A percentile compares a stretch with the other conserved stretches of the same genome.
Evolutionary conservation across 1,140 invertebrate genomes (phyloP).

Genomic region (Philaenus spumarius): DNA sequence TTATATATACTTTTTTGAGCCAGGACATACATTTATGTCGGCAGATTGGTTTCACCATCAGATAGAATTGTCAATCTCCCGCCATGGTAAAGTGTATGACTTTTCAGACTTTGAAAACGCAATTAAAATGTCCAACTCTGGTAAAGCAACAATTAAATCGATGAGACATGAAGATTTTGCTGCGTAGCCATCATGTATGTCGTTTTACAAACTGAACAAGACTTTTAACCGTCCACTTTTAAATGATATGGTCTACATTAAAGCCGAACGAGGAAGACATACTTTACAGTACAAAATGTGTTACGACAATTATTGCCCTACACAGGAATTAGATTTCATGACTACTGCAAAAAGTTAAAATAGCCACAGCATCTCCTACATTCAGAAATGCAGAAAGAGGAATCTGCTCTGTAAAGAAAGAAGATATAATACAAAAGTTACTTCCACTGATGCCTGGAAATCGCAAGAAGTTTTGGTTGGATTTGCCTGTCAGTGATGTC

Average conservation of each 20-base stretch:
- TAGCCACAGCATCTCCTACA: neutral
- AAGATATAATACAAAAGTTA: neutral
- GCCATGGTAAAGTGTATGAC: too few species aligned
- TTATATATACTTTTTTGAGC: constrained; percentile 30
- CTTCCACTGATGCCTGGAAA: neutral
- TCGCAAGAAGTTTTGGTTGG: neutral
- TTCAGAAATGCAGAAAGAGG: neutral
- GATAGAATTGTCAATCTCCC: constrained; percentile 28
- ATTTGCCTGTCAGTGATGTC: neutral
- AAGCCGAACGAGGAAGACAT: neutral
- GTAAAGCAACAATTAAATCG: neutral
- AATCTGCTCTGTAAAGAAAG: neutral
- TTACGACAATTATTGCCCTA: neutral
- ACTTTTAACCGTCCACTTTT: too few species aligned
- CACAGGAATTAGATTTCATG: neutral
- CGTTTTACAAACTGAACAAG: neutral
- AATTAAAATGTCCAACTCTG: neutral
- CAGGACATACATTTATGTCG: constrained; percentile 31
- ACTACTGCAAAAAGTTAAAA: neutral
- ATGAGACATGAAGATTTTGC: neutral
- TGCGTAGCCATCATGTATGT: neutral
- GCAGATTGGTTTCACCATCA: constrained; percentile 36
- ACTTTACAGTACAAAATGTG: neutral
- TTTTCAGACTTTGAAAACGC: too few species aligned
- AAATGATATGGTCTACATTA: neutral